Evolutionary conservation across 1,140 invertebrate genomes (phyloP), one percentile per base, ranked within the genome.

Genomic region (Bombyx mandarina): DNA sequence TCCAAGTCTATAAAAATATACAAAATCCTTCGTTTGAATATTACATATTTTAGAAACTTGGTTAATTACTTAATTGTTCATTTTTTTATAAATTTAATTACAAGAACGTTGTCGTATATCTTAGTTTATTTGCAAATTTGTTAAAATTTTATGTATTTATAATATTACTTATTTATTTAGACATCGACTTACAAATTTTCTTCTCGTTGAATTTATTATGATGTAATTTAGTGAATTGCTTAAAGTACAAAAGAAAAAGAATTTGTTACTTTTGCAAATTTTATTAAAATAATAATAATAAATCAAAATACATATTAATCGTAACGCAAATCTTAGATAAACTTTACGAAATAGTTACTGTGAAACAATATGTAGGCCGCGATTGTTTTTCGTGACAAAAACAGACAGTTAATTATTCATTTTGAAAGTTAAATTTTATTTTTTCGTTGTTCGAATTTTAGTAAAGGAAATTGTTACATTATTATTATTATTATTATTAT

Each of bases 231-330:
- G 88, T 86, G 82, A 89, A 89, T 88, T 86, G 88, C 88, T 89
- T 89, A 73, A 89, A 89, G 88, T 89, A 89, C 88, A 89, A 89
- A 88, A 35, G 26, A 35, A 79, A 85, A 86, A 87, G 75, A 74
- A 83, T 89, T 88, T 88, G 86, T 89, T 89, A 88, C 86, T 88
- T 89, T 89, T 89, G 82, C 82, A 89, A 88, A 88, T 89, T 89
- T 88, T 89, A 89, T 89, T 75, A 87, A 35, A 35, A 35, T 2
- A 35, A 35, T 35, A 35, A 35, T 35, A 81, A 61, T 77, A 84
- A 87, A 82, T 75, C 68, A 77, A 82, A 18, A 79, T 82, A 82
- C 78, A 79, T 84, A 84, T 80, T 76, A 82, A 82, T 75, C 67
- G 60, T 76, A 75, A 61, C 74, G 69, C 69, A 60, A 69, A 69